phyloP scores from a whole-genome alignment of 2,797 vertebrate genomes.

The Galaxias olidus region DNA sequence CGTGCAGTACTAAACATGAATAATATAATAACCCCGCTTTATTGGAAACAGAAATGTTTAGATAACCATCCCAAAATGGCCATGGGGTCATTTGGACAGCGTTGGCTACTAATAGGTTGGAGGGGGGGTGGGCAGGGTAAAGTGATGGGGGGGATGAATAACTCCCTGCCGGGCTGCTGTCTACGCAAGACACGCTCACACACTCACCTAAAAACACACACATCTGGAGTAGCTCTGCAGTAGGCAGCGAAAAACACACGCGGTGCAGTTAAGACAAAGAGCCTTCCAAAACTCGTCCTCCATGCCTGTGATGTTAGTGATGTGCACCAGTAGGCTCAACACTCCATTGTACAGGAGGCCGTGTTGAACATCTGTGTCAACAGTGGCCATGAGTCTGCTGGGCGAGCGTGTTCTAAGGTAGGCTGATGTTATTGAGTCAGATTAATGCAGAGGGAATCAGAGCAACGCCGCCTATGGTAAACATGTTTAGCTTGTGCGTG shows the following conservation, averaged over 20 bases:
- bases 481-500: too few relatives aligned
- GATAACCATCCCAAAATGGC: neutral
- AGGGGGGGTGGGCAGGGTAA: neutral
- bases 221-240: constrained; percentile 28
- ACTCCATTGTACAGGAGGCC: constrained; percentile 52
- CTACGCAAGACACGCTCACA: constrained; percentile 11
- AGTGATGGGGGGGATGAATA: constrained; percentile 7
- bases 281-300: constrained; percentile 50
- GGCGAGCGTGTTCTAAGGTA: neutral
- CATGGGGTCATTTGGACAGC: constrained; percentile 9
- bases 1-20: neutral
- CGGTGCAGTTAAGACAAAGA: constrained; percentile 40
- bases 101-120: constrained; percentile 4
- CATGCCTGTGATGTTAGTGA: constrained; percentile 64
- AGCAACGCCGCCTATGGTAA: too few relatives aligned
- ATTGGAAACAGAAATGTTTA: constrained; percentile 14
- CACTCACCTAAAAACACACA: constrained; percentile 19
- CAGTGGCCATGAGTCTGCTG: constrained; percentile 42
- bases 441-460: too few relatives aligned
- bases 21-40: constrained; percentile 30
- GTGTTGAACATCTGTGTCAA: constrained; percentile 66
- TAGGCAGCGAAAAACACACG: constrained; percentile 50
- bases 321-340: constrained; percentile 51
- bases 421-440: too few relatives aligned
- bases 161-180: neutral